Evolutionary conservation across 2,888 invertebrate genomes (phyloP).

Genomic region (Trachelus tabidus): DNA sequence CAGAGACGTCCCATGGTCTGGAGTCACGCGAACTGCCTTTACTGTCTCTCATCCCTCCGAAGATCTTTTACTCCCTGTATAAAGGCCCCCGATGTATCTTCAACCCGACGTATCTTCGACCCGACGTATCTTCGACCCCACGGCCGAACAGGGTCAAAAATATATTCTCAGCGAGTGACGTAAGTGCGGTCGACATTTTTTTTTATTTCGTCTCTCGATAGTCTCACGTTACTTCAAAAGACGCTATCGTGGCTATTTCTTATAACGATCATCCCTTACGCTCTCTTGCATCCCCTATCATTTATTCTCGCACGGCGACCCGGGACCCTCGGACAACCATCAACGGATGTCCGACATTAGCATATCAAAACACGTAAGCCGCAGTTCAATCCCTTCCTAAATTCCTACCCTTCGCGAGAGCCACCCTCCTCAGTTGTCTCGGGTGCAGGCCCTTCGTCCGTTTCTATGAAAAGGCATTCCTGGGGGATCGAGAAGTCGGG

Average conservation of each 20-base stretch:
- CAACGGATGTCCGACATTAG: not conserved
- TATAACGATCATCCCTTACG: not conserved
- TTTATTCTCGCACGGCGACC: not conserved
- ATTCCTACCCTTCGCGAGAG: not conserved
- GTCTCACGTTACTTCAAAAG: not conserved
- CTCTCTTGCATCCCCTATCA: not conserved
- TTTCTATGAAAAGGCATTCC: too few species aligned
- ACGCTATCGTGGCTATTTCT: not conserved
- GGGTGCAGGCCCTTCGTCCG: too few species aligned
- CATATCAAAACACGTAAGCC: not conserved
- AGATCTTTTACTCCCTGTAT: not conserved
- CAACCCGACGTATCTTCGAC: too few species aligned
- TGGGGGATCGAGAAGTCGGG: too few species aligned
- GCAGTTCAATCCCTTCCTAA: not conserved
- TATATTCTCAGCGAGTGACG: not conserved
- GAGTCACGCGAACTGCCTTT: not conserved
- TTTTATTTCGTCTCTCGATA: not conserved
- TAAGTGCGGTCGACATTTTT: not conserved
- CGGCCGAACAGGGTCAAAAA: too few species aligned
- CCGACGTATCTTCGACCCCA: too few species aligned
- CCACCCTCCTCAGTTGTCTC: too few species aligned
- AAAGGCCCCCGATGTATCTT: not conserved
- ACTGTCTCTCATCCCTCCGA: not conserved
- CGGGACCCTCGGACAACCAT: not conserved
- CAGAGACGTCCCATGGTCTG: not conserved